These are phyloP conservation scores for Labeo rohita DNA, from an alignment of 2,113 vertebrate genomes.

Conservation along the genomic window DNA sequence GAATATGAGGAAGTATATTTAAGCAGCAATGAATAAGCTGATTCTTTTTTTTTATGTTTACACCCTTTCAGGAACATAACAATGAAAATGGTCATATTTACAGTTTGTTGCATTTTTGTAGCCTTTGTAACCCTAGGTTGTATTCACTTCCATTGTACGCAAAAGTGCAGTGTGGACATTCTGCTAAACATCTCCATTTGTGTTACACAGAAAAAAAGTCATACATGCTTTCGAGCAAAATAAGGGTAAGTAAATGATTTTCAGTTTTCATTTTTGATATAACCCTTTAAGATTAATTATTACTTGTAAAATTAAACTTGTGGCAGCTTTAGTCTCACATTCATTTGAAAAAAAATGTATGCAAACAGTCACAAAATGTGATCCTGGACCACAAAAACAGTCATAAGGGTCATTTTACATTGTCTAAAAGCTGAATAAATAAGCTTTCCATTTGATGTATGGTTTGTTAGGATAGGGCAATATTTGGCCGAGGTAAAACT, in stretches of 20 bases:
- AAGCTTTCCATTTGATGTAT: too few relatives aligned
- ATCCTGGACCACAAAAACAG: too few relatives aligned
- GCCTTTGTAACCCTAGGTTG: too few relatives aligned
- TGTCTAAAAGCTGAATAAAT: too few relatives aligned
- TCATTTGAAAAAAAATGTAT: too few relatives aligned
- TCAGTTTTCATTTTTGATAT: neutral
- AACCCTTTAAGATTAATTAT: neutral
- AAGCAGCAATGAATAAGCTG: neutral
- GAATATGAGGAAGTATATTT: neutral
- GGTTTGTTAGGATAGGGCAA: too few relatives aligned
- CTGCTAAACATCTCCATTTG: neutral
- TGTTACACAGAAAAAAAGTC: neutral
- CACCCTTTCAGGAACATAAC: neutral
- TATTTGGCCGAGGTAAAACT: too few relatives aligned
- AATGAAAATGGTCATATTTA: neutral
- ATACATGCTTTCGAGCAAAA: neutral
- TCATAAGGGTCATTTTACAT: too few relatives aligned
- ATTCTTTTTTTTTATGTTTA: neutral
- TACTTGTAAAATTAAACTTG: neutral
- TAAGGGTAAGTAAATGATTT: neutral
- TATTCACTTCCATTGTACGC: neutral
- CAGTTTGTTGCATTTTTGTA: neutral
- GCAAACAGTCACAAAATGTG: neutral
- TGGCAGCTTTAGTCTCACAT: neutral
- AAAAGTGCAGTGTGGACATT: neutral